Evolutionary conservation across 1,140 invertebrate genomes (phyloP).

Genomic region (Drosophila navojoa): DNA sequence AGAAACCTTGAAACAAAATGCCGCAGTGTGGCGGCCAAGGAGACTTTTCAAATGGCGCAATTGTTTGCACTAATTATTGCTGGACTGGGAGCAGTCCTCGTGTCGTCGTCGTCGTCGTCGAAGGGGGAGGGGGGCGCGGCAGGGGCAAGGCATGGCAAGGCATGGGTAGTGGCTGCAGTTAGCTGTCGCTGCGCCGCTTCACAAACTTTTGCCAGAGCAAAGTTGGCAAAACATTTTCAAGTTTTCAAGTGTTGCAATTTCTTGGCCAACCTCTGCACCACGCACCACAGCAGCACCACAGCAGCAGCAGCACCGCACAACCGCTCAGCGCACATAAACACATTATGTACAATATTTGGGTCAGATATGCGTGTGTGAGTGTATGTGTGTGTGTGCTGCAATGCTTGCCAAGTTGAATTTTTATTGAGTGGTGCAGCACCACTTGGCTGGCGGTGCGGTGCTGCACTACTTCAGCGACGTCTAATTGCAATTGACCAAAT

Average conservation of each 20-base stretch:
- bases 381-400: constrained; percentile 5
- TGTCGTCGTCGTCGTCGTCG: too few relatives aligned
- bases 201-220: constrained; percentile 57
- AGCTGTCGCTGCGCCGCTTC: constrained; percentile 52
- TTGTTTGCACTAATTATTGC: constrained; percentile 80
- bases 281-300: neutral
- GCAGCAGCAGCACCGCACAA: neutral
- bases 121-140: too few relatives aligned
- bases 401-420: constrained; percentile 47
- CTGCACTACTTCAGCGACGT: constrained; percentile 50
- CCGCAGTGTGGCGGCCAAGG: constrained; percentile 55
- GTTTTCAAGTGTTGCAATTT: constrained; percentile 80
- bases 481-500: constrained; percentile 79
- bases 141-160: neutral
- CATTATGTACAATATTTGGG: constrained; percentile 78
- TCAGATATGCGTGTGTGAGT: constrained; percentile 45
- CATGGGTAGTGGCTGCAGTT: constrained; percentile 13
- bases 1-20: constrained; percentile 68
- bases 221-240: constrained; percentile 79
- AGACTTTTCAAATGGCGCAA: constrained; percentile 66
- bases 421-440: constrained; percentile 31
- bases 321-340: constrained; percentile 56
- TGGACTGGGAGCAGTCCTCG: constrained; percentile 18
- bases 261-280: constrained; percentile 11
- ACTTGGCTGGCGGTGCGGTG: constrained; percentile 9